Base-by-base conservation (phyloP, 2,888 invertebrate species). In the Teleiodes luculella region DNA sequence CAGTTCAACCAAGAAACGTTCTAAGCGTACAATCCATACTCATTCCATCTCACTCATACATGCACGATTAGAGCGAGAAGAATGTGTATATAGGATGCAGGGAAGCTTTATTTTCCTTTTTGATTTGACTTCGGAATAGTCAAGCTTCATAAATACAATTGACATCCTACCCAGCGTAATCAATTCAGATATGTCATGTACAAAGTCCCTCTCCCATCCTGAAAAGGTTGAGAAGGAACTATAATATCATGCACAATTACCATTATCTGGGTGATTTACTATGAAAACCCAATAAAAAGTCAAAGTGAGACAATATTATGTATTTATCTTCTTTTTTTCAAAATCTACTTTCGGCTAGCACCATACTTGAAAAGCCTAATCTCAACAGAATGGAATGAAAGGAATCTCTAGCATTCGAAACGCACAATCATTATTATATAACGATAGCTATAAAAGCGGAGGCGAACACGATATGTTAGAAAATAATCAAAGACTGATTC, bases 221-320 rank as follows among this genome's bases (percentile, higher is more conserved):
- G 41, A n/a, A n/a, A n/a, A n/a, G n/a, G n/a, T n/a, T n/a, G n/a
- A n/a, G n/a, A n/a, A n/a, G n/a, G n/a, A n/a, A n/a, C n/a, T n/a
- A n/a, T n/a, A n/a, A n/a, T n/a, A n/a, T n/a, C n/a, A n/a, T n/a
- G n/a, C n/a, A n/a, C n/a, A n/a, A n/a, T n/a, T n/a, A n/a, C n/a
- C n/a, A n/a, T n/a, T n/a, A 24, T 24, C 24, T 24, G 24, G 24
- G 24, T 43, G 6, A 1, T 43, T 13, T 4, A 24, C 20, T 24
- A 43, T 43, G 43, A 24, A 43, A 43, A 41, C 20, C 14, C 1
- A 18, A 39, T 7, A 43, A 18, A 18, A 43, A 2, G 11, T 43
- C 24, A n/a, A 43, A 39, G 16, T 37, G 37, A 37, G 37, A 37
- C 13, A 39, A 39, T 60, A 59, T 63, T 66, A 16, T 18, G 39